A percentile compares a stretch with the other conserved stretches of the same genome.
These are phyloP conservation scores for Troides helena DNA, from an alignment of 2,888 invertebrate species.

Conservation along the genomic window DNA sequence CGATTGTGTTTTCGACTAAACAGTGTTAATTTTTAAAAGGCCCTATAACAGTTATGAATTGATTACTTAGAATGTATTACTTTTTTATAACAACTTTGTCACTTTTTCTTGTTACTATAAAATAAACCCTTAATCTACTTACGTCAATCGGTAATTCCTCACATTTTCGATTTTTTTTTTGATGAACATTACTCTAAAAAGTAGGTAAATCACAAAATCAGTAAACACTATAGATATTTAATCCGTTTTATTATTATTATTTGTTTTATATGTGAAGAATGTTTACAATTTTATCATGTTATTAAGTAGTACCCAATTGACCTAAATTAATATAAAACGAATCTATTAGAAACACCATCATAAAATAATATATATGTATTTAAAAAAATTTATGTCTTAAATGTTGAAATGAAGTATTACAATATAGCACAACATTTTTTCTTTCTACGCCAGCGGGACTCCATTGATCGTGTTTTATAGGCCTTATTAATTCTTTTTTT, in stretches of 20 bases:
- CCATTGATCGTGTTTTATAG: conserved; percentile 47
- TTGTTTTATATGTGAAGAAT: background rate
- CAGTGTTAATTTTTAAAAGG: too few relatives aligned
- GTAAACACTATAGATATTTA: background rate
- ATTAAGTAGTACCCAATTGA: conserved; percentile 2
- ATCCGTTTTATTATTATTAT: background rate
- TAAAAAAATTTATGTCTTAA: too few relatives aligned
- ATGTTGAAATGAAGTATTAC: conserved; percentile 33
- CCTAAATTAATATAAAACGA: background rate
- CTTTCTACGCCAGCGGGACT: conserved; percentile 52
- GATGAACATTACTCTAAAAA: background rate
- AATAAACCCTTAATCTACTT: background rate
- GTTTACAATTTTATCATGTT: background rate
- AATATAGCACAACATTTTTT: conserved; percentile 55
- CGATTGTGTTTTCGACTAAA: too few relatives aligned
- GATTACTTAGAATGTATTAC: background rate
- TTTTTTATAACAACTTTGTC: too few relatives aligned
- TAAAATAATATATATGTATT: background rate
- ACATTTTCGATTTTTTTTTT: background rate
- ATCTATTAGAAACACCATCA: background rate
- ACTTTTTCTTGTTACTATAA: background rate
- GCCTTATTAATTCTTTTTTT: conserved; percentile 51
- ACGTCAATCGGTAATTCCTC: background rate
- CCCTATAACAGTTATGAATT: background rate
- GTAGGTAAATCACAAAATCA: background rate